Base-by-base conservation (phyloP, 2,888 invertebrate genomes). In the Emesis russula region DNA sequence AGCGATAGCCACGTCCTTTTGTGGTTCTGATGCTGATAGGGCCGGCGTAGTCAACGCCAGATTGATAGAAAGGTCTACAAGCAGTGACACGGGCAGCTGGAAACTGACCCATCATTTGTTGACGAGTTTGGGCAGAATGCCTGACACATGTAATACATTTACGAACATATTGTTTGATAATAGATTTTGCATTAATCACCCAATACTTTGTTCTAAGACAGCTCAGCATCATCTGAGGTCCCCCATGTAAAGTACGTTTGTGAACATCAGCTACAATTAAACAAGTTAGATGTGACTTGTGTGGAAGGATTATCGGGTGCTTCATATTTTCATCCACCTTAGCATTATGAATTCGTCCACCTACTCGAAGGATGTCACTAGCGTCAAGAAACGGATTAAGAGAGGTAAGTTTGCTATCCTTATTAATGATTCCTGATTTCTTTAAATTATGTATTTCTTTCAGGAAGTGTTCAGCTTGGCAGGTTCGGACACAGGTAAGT, bases 251-350 rank as follows among this genome's bases (percentile, higher is more conserved):
- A 0, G 94, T 94, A 15, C 77, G 85, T 0, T 44, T 15, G 36
- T 94, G 94, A 1, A 94, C 93, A 41, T 95, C 94, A 2, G 70
- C 41, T 3, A 94, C 68, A 6, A 94, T 81, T 0, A 94, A 78
- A 1, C 66, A 1, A 6, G 80, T 58, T n/a, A 85, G 71, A 71
- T 79, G 80, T 33, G 36, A 53, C 7, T 82, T 38, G 48, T 36
- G 36, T 3, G 83, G 81, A 15, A 88, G 9, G 5, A 89, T 38
- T 36, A 89, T 73, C 13, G 84, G 89, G 53, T 84, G 84, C 80
- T 73, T 63, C 11, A 44, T 11, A 11, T 9, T 3, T 11, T 9
- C 11, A 44, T 44, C 11, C 2, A 44, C 9, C 1, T 44, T 11
- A 44, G 44, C 11, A 2, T 11, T 11, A 11, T 44, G 11, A 1